Conservation (phyloP, 2,888 invertebrate species). For the Idaea biselata region DNA sequence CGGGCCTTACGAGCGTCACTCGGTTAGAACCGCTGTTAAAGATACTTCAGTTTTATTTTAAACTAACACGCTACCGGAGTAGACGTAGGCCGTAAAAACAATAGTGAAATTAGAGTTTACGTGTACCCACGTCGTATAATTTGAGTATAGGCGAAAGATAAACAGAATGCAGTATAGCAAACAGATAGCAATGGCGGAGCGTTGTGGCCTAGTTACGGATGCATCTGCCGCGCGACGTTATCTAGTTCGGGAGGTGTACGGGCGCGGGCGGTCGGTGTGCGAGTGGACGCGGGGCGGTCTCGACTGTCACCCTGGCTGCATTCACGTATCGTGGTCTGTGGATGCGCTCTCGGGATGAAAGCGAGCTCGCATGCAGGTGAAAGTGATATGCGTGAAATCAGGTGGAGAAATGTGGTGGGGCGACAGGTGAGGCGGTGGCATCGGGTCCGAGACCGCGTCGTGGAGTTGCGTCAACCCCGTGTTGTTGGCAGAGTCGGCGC, state of each 20-base stretch:
- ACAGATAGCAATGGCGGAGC: constrained; percentile 62
- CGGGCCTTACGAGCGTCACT: constrained; percentile 52
- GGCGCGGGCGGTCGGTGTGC: constrained; percentile 27
- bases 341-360: constrained; percentile 60
- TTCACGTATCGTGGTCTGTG: constrained; percentile 45
- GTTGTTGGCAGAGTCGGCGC: constrained; percentile 66
- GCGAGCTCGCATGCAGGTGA: constrained; percentile 61
- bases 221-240: constrained; percentile 63
- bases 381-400: constrained; percentile 73
- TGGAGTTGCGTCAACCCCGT: constrained; percentile 60
- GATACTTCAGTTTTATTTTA: constrained; percentile 37
- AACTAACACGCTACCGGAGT: constrained; percentile 27
- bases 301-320: neutral
- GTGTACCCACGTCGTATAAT: neutral
- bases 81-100: constrained; percentile 20
- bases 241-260: constrained; percentile 41
- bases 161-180: constrained; percentile 52
- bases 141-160: constrained; percentile 24
- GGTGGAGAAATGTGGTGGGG: constrained; percentile 55
- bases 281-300: neutral
- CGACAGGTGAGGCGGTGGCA: constrained; percentile 45
- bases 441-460: constrained; percentile 29
- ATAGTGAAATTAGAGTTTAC: constrained; percentile 16
- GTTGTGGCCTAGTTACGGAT: constrained; percentile 67
- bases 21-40: constrained; percentile 49